A percentile compares a stretch with the other conserved stretches of the same genome.
Conservation (phyloP, 1,140 invertebrate genomes). For the Leptinotarsa undecemlineata region DNA sequence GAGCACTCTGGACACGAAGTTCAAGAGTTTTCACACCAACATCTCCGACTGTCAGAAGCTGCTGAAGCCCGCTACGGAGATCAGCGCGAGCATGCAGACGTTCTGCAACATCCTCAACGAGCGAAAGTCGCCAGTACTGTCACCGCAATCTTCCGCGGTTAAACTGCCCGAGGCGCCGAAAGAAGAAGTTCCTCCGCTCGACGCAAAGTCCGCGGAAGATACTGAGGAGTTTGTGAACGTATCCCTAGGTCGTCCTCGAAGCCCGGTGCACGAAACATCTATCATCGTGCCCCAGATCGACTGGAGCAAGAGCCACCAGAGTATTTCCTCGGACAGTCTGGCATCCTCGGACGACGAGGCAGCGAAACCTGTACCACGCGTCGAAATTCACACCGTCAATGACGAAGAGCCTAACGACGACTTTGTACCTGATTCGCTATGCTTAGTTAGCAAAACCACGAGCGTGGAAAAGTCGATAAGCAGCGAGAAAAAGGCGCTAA, state of each 20-base stretch:
- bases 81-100: conserved; percentile 75
- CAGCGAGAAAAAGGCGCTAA: conserved; percentile 51
- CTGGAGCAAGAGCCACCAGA: conserved; percentile 58
- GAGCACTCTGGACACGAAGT: conserved; percentile 79
- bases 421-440: conserved; percentile 37
- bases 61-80: conserved; percentile 76
- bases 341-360: conserved; percentile 57
- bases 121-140: conserved; percentile 47
- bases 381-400: conserved; percentile 36
- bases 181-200: conserved; percentile 30
- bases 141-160: conserved; percentile 40
- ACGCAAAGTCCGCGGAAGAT: conserved; percentile 44
- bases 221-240: conserved; percentile 38
- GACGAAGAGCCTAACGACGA: conserved; percentile 35
- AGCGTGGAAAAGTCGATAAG: conserved; percentile 42
- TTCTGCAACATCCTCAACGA: conserved; percentile 57
- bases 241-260: conserved; percentile 60
- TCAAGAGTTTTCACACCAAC: conserved; percentile 79
- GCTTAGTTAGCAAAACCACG: not conserved
- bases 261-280: conserved; percentile 65
- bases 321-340: conserved; percentile 66
- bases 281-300: conserved; percentile 68
- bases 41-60: conserved; percentile 89
- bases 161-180: conserved; percentile 36
- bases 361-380: conserved; percentile 37